Percentiles rank a stretch among this genome's conserved stretches.
These are phyloP conservation scores for Lithophane ornitopus DNA, from an alignment of 2,888 invertebrate species.

Conservation along the genomic window DNA sequence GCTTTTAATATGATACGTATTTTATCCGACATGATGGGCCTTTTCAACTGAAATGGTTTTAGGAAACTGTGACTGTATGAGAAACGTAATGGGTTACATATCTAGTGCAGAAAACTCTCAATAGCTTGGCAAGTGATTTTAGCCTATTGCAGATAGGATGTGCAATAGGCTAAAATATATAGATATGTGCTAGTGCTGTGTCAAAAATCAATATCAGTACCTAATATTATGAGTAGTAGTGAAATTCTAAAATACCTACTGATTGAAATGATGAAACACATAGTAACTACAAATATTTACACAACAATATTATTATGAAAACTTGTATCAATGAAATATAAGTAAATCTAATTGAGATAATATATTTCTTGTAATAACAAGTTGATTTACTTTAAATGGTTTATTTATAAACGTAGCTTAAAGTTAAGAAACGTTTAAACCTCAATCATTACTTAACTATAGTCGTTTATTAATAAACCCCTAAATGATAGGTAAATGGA, in stretches of 20 bases:
- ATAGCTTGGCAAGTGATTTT: neutral
- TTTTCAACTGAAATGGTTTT: conserved; percentile 4
- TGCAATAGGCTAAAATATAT: too few relatives aligned
- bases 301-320: neutral
- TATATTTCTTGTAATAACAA: neutral
- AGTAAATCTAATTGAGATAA: neutral
- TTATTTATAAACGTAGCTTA: neutral
- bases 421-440: neutral
- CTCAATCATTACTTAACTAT: neutral
- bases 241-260: neutral
- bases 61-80: too few relatives aligned
- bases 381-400: neutral
- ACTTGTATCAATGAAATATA: neutral
- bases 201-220: neutral
- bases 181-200: neutral
- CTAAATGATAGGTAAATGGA: neutral
- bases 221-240: neutral
- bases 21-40: neutral
- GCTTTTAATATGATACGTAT: neutral
- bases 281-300: neutral
- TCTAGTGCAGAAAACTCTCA: too few relatives aligned
- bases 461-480: neutral
- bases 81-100: neutral
- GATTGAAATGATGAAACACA: neutral
- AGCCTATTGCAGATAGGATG: neutral